phyloP scores from a whole-genome alignment of 2,888 invertebrate species.

The Acanthosepion esculentum region DNA sequence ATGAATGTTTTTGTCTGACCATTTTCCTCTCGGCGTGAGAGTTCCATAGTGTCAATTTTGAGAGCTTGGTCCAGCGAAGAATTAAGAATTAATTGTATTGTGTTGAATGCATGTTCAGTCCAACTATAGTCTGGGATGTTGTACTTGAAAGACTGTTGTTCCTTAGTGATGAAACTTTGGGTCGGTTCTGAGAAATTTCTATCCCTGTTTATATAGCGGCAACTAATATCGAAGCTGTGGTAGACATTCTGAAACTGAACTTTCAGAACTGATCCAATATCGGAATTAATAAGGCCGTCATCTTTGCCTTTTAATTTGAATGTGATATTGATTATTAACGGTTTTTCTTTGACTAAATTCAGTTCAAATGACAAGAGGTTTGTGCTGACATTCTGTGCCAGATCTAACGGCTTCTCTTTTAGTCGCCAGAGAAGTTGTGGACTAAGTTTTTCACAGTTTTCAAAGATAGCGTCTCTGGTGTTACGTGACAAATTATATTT shows the following conservation, averaged over 20 bases:
- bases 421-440: neutral
- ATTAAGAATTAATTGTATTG: slow-evolving; percentile 54
- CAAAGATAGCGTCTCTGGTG: neutral
- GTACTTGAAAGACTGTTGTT: slow-evolving; percentile 54
- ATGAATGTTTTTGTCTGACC: slow-evolving; percentile 56
- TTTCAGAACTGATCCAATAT: slow-evolving; percentile 60
- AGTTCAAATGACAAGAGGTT: neutral
- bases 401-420: neutral
- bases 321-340: slow-evolving; percentile 51
- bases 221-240: slow-evolving; percentile 50
- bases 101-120: slow-evolving; percentile 58
- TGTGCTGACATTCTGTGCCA: neutral
- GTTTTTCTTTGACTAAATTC: neutral
- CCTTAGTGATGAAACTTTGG: slow-evolving; percentile 51
- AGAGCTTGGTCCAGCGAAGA: slow-evolving; percentile 53
- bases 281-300: slow-evolving; percentile 60
- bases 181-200: slow-evolving; percentile 50
- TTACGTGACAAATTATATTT: slow-evolving; percentile 52
- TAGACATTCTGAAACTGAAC: slow-evolving; percentile 54
- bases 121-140: slow-evolving; percentile 61
- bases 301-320: slow-evolving; percentile 60
- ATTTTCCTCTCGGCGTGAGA: slow-evolving; percentile 59
- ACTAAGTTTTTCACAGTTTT: slow-evolving; percentile 12
- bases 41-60: slow-evolving; percentile 53
- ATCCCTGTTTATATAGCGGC: slow-evolving; percentile 55